These are phyloP conservation scores for Dryomyza anilis DNA, from an alignment of 2,888 invertebrate species.

Conservation along the genomic window DNA sequence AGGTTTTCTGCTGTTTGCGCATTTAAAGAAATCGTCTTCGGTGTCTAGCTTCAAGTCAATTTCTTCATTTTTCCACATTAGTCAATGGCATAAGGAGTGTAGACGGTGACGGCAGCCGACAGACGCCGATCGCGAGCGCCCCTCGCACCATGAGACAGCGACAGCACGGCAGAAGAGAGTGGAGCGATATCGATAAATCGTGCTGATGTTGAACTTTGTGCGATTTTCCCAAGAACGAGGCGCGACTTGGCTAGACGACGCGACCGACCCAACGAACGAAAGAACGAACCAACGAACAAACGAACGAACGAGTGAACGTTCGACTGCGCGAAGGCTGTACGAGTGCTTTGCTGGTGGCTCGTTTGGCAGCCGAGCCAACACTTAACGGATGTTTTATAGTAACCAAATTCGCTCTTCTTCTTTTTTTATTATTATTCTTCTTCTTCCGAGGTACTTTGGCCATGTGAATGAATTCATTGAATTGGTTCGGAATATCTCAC, in stretches of 20 bases:
- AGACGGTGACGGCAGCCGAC: too few species aligned
- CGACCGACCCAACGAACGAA: background rate
- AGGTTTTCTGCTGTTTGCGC: too few species aligned
- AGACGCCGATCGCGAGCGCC: background rate
- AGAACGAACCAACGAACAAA: background rate
- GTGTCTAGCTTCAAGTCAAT: too few species aligned
- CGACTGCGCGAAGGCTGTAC: background rate
- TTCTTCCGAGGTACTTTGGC: background rate
- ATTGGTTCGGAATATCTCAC: slow-evolving; percentile 13
- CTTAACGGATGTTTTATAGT: slow-evolving; percentile 27
- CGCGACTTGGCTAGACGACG: slow-evolving; percentile 27
- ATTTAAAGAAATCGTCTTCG: too few species aligned
- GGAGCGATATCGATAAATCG: slow-evolving; percentile 29
- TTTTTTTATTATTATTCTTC: too few species aligned
- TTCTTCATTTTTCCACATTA: slow-evolving; percentile 3
- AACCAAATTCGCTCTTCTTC: slow-evolving; percentile 7
- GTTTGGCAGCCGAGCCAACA: slow-evolving; percentile 5
- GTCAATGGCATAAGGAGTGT: too few species aligned
- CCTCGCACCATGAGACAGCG: background rate
- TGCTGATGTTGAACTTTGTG: slow-evolving; percentile 33
- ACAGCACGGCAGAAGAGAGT: background rate
- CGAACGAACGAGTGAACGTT: background rate
- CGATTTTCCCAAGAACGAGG: slow-evolving; percentile 33
- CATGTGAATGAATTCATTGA: slow-evolving; percentile 13
- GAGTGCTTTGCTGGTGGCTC: background rate